A percentile compares a stretch with the other conserved stretches of the same genome.
Evolutionary conservation across 2,797 vertebrate species (phyloP).

Genomic region (Sciurus vulgaris): DNA sequence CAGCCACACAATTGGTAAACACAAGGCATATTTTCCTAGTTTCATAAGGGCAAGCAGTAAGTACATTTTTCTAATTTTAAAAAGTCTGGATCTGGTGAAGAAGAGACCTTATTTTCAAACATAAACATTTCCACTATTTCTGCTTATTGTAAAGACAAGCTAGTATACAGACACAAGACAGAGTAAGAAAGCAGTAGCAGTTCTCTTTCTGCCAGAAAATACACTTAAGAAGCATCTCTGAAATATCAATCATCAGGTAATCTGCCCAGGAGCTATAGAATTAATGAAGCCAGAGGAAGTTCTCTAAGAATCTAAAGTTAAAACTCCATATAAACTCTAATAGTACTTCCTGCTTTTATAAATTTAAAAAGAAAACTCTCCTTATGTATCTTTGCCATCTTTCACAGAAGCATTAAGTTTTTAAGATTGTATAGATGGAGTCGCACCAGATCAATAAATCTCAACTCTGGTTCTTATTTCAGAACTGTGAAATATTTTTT

Average conservation of each 20-base stretch:
- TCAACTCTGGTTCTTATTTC: constrained; percentile 13
- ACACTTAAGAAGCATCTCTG: constrained; percentile 4
- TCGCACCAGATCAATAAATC: background rate
- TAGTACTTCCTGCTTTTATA: background rate
- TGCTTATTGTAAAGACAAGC: constrained; percentile 55
- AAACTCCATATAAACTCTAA: constrained; percentile 25
- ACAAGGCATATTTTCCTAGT: constrained; percentile 73
- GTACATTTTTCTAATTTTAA: constrained; percentile 79
- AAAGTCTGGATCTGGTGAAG: constrained; percentile 61
- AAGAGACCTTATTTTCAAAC: constrained; percentile 51
- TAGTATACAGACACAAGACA: background rate
- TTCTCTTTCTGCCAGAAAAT: constrained; percentile 28
- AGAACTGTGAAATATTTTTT: background rate
- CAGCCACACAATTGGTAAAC: constrained; percentile 68
- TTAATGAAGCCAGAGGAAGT: background rate
- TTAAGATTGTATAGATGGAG: background rate
- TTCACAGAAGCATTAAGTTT: background rate
- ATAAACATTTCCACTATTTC: constrained; percentile 54
- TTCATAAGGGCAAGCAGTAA: constrained; percentile 68
- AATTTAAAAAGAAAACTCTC: background rate
- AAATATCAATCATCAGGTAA: background rate
- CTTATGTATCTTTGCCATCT: background rate
- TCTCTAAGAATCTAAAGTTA: background rate
- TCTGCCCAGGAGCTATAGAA: background rate
- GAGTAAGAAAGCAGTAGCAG: background rate